phyloP scores from a whole-genome alignment of 2,113 vertebrate genomes.

The Erpornis zantholeuca region DNA sequence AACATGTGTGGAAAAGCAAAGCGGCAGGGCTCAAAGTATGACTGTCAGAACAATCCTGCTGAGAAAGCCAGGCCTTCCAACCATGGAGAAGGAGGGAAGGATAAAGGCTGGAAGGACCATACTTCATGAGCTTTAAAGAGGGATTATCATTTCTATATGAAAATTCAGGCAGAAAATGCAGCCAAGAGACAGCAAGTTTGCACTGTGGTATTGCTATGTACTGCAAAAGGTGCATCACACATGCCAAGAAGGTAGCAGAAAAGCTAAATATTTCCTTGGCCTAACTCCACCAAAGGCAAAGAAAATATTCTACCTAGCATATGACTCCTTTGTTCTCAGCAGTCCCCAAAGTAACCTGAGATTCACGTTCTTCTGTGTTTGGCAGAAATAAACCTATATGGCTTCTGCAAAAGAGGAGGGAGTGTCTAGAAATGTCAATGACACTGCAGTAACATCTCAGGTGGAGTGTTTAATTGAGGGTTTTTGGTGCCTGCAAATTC shows the following conservation, averaged over 20 bases:
- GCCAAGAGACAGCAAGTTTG: background rate
- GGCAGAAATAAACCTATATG: constrained; percentile 4
- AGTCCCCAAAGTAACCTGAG: background rate
- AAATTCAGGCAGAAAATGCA: background rate
- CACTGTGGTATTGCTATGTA: background rate
- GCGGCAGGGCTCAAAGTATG: background rate
- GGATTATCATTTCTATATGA: background rate
- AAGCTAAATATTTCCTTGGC: background rate
- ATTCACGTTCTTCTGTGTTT: background rate
- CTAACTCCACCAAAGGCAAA: background rate
- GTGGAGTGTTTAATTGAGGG: constrained; percentile 40
- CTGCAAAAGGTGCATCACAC: background rate
- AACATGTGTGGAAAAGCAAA: background rate
- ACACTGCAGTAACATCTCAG: constrained; percentile 31
- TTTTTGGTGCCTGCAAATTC: constrained; percentile 12
- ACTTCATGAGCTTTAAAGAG: background rate
- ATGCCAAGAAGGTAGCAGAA: background rate
- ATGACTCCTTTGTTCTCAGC: background rate
- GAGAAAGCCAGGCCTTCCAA: background rate
- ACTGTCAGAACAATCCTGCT: background rate
- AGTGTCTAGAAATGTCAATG: constrained; percentile 42
- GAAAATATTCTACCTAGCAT: background rate
- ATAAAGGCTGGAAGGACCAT: background rate
- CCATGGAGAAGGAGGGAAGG: background rate
- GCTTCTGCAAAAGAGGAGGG: constrained; percentile 12